phyloP scores from a whole-genome alignment of 2,113 vertebrate genomes.

The Perca fluviatilis region DNA sequence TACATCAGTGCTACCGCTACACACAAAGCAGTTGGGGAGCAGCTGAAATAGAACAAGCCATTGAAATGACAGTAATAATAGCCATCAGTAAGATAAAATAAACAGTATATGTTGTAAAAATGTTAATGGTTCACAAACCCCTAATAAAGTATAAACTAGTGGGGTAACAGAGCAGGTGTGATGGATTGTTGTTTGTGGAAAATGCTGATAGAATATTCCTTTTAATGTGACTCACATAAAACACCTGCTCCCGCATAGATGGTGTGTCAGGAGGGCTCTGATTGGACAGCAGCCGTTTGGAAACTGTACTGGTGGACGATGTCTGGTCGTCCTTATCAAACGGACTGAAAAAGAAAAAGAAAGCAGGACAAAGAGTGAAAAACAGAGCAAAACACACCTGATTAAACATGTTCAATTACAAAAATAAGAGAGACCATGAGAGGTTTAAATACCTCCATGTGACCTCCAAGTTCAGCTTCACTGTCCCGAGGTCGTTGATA shows the following conservation, averaged over 20 bases:
- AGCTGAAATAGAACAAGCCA: conserved; percentile 82
- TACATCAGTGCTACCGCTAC: conserved; percentile 71
- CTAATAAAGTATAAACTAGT: neutral
- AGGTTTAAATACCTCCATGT: conserved; percentile 92
- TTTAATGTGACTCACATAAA: conserved; percentile 92
- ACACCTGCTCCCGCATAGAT: conserved; percentile 97
- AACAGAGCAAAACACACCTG: neutral
- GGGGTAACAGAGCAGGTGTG: conserved; percentile 10
- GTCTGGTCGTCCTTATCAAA: conserved; percentile 98
- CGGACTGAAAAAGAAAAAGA: conserved; percentile 83
- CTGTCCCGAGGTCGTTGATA: conserved; percentile 97
- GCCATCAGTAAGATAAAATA: conserved; percentile 45
- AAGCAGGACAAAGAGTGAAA: neutral
- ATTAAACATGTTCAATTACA: neutral
- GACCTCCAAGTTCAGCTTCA: conserved; percentile 98
- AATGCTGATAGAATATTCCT: conserved; percentile 5
- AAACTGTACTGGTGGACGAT: conserved; percentile 90
- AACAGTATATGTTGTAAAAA: conserved; percentile 4
- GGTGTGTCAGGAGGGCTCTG: conserved; percentile 98
- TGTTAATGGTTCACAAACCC: neutral
- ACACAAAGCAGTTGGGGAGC: conserved; percentile 75
- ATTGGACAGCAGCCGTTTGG: conserved; percentile 96
- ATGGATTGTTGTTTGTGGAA: neutral
- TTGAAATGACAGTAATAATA: conserved; percentile 66
- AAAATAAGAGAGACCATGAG: neutral